These are phyloP conservation scores for Meda fulgida DNA, from an alignment of 2,797 vertebrate genomes.

Conservation along the genomic window DNA sequence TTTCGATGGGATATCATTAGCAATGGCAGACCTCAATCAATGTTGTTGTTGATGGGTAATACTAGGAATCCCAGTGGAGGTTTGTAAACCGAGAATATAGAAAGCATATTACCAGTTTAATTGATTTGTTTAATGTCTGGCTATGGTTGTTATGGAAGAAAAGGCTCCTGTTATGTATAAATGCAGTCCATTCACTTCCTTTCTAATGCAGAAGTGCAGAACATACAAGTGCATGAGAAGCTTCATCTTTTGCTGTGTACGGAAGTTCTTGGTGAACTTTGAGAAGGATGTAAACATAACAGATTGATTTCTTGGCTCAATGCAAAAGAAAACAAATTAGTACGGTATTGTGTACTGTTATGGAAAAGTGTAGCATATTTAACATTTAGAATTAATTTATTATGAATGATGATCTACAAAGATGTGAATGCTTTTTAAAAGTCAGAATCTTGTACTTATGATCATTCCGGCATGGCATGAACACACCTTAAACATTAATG, in stretches of 20 bases:
- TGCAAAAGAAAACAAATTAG: background rate
- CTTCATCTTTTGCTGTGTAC: background rate
- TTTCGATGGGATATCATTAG: slow-evolving; percentile 19
- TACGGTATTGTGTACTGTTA: background rate
- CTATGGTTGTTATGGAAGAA: background rate
- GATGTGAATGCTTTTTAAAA: background rate
- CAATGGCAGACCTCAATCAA: background rate
- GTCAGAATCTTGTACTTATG: background rate
- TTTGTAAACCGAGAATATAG: slow-evolving; percentile 11
- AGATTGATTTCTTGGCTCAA: background rate
- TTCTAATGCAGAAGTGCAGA: background rate
- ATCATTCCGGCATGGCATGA: background rate
- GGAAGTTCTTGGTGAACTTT: background rate
- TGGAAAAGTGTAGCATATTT: background rate
- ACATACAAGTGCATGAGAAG: background rate
- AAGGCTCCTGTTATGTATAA: background rate
- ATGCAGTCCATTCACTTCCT: background rate
- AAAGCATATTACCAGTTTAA: background rate
- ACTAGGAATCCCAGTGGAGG: background rate
- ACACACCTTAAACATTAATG: no score
- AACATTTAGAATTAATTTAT: background rate
- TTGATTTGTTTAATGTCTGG: background rate
- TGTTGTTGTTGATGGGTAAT: slow-evolving; percentile 6
- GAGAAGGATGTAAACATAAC: background rate
- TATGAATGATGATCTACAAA: no score